These are phyloP conservation scores for Albula goreensis DNA, from an alignment of 2,113 vertebrate species.

Conservation along the genomic window DNA sequence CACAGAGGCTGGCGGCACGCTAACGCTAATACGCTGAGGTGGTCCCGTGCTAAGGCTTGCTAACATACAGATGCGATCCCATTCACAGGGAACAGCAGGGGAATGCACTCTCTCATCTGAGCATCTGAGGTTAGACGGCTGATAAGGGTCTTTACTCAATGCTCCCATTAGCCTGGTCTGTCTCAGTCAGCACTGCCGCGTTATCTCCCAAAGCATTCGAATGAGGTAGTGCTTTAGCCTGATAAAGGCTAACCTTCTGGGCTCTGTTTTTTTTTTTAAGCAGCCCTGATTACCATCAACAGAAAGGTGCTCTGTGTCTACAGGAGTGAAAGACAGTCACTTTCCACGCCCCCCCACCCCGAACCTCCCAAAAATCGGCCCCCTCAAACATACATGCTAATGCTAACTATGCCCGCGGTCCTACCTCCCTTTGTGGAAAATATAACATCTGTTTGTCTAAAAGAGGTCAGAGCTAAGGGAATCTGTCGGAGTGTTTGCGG, in stretches of 20 bases:
- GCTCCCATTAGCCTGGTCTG: neutral
- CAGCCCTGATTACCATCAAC: neutral
- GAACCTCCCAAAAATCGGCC: neutral
- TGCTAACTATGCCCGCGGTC: no score
- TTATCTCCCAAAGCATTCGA: neutral
- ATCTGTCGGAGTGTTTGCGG: neutral
- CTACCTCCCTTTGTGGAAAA: neutral
- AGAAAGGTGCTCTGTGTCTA: neutral
- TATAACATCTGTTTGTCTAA: neutral
- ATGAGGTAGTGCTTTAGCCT: neutral
- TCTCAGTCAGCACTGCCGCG: neutral
- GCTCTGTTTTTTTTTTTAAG: neutral
- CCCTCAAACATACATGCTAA: neutral
- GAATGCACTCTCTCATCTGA: neutral
- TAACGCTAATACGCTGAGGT: no score
- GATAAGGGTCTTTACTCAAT: no score
- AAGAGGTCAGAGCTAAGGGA: neutral
- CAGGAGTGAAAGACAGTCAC: neutral
- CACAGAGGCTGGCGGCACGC: no score
- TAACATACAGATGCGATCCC: neutral
- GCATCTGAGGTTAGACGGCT: neutral
- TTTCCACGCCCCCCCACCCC: neutral
- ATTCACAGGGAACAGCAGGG: neutral
- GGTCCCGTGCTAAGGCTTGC: no score
- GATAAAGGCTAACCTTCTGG: neutral